Percentiles rank a stretch among this genome's conserved stretches.
Evolutionary conservation across 1,140 invertebrate species (phyloP).

Genomic region (Drosophila kanapiae): DNA sequence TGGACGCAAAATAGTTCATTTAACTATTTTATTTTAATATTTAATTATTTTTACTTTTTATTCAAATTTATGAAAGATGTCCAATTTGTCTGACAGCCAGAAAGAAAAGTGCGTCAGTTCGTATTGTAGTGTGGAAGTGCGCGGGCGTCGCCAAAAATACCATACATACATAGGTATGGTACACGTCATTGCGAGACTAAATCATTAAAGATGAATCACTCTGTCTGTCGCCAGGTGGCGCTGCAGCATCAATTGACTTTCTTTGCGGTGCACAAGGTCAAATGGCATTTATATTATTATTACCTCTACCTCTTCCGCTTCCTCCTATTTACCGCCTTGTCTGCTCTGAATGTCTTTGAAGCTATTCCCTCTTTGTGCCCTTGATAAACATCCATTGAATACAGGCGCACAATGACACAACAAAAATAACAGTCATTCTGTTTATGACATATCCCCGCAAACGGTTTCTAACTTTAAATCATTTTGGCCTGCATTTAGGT

Average conservation of each 20-base stretch:
- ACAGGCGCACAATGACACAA: conserved; percentile 46
- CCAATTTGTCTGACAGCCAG: too few species aligned
- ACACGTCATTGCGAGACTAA: conserved; percentile 5
- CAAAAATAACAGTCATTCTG: conserved; percentile 13
- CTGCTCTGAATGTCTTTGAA: conserved; percentile 66
- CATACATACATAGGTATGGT: too few species aligned
- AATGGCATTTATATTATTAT: conserved; percentile 65
- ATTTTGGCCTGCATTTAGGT: conserved; percentile 21
- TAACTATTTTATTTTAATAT: too few species aligned
- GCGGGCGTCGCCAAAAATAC: too few species aligned
- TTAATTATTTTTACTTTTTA: too few species aligned
- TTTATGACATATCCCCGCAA: conserved; percentile 24
- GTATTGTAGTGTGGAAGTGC: too few species aligned
- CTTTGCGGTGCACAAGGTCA: conserved; percentile 62
- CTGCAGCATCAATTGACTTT: conserved; percentile 60
- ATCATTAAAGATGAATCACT: conserved; percentile 37
- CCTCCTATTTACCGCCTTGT: conserved; percentile 9
- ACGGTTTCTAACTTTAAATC: conserved; percentile 15
- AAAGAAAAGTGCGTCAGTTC: too few species aligned
- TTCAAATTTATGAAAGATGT: too few species aligned
- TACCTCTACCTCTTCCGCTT: neutral
- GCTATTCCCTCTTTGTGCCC: conserved; percentile 37
- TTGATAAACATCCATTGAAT: conserved; percentile 69
- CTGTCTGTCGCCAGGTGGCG: conserved; percentile 30
- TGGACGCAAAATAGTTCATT: too few species aligned